Evolutionary conservation across 2,888 invertebrate species (phyloP).

Genomic region (Lamellibrachia satsuma): DNA sequence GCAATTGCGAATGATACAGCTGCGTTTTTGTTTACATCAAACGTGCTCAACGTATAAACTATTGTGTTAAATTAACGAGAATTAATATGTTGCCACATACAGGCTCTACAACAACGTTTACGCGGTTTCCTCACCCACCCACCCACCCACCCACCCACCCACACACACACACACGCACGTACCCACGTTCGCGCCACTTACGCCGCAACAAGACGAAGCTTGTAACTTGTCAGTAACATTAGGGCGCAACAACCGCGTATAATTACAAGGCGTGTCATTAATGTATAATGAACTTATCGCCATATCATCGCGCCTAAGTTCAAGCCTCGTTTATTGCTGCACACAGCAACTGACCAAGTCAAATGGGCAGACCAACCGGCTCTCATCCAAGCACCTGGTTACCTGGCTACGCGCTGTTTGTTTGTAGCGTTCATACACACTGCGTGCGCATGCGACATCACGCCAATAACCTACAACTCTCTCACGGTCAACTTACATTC

Average conservation of each 20-base stretch:
- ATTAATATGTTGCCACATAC: too few species aligned
- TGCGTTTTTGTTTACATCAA: too few species aligned
- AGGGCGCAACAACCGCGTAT: neutral
- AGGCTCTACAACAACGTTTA: too few species aligned
- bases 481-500: neutral
- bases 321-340: too few species aligned
- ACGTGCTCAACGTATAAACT: too few species aligned
- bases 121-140: too few species aligned
- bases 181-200: neutral
- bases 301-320: neutral
- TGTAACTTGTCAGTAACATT: neutral
- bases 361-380: too few species aligned
- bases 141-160: neutral
- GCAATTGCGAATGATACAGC: too few species aligned
- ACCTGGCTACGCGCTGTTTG: neutral
- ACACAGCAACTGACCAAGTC: too few species aligned
- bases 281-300: neutral
- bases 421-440: neutral
- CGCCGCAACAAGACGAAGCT: neutral
- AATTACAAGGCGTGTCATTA: neutral
- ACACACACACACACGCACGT: neutral
- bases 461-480: neutral
- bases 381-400: neutral
- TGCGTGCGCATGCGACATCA: neutral
- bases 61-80: too few species aligned